These are phyloP conservation scores for Columbina picui DNA, from an alignment of 2,113 vertebrate genomes.

Conservation along the genomic window DNA sequence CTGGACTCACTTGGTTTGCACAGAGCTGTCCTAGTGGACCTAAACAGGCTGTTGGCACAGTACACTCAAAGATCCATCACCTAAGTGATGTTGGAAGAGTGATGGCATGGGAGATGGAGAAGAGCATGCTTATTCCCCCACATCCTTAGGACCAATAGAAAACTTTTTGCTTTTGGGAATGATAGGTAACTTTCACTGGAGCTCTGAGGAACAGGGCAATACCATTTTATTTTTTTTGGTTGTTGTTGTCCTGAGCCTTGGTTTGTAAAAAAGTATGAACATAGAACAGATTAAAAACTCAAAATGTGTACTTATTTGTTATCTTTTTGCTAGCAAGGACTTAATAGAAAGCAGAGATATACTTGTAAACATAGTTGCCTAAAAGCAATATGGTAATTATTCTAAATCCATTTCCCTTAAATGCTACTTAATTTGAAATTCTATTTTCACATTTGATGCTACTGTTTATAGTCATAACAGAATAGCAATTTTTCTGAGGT, in stretches of 20 bases:
- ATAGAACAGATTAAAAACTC: not conserved
- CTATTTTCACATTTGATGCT: not conserved
- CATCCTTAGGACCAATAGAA: not conserved
- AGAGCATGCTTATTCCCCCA: not conserved
- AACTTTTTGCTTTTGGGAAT: not conserved
- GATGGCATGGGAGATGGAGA: not conserved
- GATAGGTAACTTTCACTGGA: not conserved
- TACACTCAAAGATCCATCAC: not conserved
- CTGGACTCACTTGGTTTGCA: not conserved
- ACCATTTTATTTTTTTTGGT: too few species aligned
- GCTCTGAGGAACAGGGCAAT: not conserved
- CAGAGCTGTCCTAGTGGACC: not conserved
- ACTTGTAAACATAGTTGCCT: not conserved
- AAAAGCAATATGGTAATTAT: not conserved
- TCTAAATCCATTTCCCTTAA: not conserved
- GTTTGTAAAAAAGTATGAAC: not conserved
- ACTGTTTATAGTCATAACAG: not conserved
- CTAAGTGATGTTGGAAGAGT: not conserved
- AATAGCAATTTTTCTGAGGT: not conserved
- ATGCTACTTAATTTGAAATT: slow-evolving; percentile 18
- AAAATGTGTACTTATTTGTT: not conserved
- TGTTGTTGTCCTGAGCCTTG: not conserved
- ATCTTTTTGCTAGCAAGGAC: not conserved
- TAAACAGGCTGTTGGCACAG: not conserved
- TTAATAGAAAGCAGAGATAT: not conserved